These are phyloP conservation scores for Nesidiocoris tenuis DNA, from an alignment of 2,888 invertebrate genomes.

Conservation along the genomic window DNA sequence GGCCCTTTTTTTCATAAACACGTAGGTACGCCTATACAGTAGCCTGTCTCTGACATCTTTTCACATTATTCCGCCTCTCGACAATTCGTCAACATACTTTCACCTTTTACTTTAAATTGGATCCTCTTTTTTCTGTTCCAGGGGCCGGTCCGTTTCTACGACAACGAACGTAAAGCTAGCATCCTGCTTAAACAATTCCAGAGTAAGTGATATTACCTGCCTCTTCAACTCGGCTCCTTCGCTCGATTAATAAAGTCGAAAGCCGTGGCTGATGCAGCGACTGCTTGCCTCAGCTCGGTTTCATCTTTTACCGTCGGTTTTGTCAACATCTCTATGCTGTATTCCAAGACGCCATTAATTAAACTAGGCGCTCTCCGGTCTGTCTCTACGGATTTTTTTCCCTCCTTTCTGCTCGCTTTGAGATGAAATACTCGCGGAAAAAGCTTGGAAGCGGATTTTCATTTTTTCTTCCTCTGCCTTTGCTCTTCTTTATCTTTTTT, in stretches of 20 bases:
- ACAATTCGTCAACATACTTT: too few relatives aligned
- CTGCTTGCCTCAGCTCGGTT: neutral
- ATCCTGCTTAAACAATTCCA: constrained; percentile 93
- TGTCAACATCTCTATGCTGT: neutral
- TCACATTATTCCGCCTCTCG: too few relatives aligned
- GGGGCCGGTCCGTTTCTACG: constrained; percentile 89
- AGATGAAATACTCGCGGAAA: neutral
- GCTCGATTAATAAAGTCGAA: constrained; percentile 13
- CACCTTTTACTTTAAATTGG: constrained; percentile 12
- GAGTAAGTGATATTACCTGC: constrained; percentile 56
- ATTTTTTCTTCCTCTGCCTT: neutral
- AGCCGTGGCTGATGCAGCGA: neutral
- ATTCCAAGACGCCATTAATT: constrained; percentile 6
- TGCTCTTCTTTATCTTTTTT: neutral
- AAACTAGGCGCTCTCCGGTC: neutral
- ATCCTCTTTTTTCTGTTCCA: constrained; percentile 53
- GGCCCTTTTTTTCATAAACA: too few relatives aligned
- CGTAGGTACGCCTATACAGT: too few relatives aligned
- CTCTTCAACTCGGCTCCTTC: neutral
- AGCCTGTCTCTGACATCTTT: too few relatives aligned
- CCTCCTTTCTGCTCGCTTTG: neutral
- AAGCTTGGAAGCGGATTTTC: neutral
- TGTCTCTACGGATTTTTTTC: neutral
- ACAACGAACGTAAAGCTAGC: constrained; percentile 93
- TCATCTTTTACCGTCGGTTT: neutral